A percentile compares a stretch with the other conserved stretches of the same genome.
Conservation (phyloP, 1,140 invertebrate genomes). For the Octopus bimaculoides region DNA sequence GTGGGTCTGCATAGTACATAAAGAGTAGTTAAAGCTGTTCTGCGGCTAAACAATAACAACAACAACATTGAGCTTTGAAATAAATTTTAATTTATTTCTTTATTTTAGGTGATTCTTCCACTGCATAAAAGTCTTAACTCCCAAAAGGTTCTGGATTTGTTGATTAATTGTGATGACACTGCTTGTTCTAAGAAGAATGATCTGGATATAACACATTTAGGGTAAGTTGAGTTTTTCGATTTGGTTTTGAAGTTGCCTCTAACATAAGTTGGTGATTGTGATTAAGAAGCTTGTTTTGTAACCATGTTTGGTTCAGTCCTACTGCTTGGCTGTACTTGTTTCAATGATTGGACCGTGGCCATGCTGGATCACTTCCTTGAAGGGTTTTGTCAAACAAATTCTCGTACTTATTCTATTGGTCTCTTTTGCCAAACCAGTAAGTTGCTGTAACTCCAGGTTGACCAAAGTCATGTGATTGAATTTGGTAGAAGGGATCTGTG, state of each 20-base stretch:
- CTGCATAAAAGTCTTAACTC: conserved; percentile 31
- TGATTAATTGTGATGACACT: conserved; percentile 72
- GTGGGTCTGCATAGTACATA: not conserved
- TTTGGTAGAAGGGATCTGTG: too few relatives aligned
- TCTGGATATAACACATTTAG: conserved; percentile 71
- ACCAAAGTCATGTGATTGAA: too few relatives aligned
- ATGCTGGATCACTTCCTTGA: not conserved
- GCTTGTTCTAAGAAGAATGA: conserved; percentile 62
- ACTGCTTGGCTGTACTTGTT: not conserved
- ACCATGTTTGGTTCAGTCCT: not conserved
- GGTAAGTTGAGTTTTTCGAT: conserved; percentile 57
- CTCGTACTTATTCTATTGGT: too few relatives aligned
- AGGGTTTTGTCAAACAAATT: not conserved
- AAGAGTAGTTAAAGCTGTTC: not conserved
- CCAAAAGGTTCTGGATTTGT: conserved; percentile 63
- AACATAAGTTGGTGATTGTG: not conserved
- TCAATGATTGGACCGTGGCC: not conserved
- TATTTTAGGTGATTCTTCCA: conserved; percentile 43
- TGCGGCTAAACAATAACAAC: not conserved
- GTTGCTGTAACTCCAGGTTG: too few relatives aligned
- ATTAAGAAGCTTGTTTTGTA: not conserved
- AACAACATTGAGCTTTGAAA: not conserved
- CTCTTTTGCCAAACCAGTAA: too few relatives aligned
- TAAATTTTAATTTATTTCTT: conserved; percentile 12
- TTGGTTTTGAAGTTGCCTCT: not conserved